Evolutionary conservation across 2,113 vertebrate species (phyloP).

Genomic region (Empidonax traillii): DNA sequence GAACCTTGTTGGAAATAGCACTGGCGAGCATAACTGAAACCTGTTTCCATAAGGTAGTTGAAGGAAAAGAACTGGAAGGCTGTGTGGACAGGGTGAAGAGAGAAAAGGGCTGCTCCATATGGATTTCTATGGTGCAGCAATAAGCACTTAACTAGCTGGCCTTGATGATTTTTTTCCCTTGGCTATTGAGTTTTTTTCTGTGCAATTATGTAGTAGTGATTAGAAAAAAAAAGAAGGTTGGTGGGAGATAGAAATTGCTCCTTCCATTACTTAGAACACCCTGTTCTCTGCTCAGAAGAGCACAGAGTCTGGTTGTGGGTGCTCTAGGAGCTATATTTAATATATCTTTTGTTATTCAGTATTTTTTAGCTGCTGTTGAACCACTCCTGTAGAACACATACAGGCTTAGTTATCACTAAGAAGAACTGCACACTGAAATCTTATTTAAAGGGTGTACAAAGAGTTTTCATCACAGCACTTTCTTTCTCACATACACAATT

Average conservation of each 20-base stretch:
- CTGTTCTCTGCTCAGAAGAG: background rate
- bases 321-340: background rate
- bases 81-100: background rate
- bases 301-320: background rate
- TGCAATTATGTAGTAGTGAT: background rate
- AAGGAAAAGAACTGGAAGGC: background rate
- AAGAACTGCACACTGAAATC: background rate
- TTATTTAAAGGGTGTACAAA: background rate
- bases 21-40: background rate
- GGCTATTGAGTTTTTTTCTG: background rate
- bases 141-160: background rate
- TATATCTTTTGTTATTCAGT: background rate
- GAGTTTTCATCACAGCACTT: background rate
- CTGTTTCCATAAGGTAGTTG: background rate
- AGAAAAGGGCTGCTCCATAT: background rate
- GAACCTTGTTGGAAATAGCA: constrained; percentile 15
- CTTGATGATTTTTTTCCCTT: background rate
- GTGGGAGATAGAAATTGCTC: background rate
- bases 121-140: background rate
- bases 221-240: background rate
- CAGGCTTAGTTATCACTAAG: background rate
- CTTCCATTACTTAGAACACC: background rate
- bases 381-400: background rate
- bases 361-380: background rate
- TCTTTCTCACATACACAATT: background rate